Evolutionary conservation across 1,140 invertebrate genomes (phyloP).

Genomic region (Chironomus tepperi): DNA sequence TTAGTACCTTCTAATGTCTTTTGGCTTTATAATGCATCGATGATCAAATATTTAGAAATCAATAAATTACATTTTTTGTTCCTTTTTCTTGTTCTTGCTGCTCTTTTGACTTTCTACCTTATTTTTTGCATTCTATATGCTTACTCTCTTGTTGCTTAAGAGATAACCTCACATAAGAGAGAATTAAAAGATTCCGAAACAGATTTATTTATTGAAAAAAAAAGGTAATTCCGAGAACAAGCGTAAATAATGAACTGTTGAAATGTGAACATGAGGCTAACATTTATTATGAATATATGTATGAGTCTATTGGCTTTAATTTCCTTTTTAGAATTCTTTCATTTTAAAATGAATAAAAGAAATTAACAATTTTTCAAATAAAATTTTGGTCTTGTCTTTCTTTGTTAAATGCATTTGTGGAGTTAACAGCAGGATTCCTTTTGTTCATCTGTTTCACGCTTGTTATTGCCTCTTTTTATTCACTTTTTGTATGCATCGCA

Average conservation of each 20-base stretch:
- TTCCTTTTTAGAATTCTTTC: too few species aligned
- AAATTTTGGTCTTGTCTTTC: too few species aligned
- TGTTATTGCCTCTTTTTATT: not conserved
- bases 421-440: not conserved
- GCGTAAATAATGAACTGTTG: not conserved
- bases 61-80: conserved; percentile 5
- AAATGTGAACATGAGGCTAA: not conserved
- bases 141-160: too few species aligned
- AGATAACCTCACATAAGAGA: too few species aligned
- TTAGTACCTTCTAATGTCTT: not conserved
- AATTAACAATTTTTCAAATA: too few species aligned
- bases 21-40: not conserved
- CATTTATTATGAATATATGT: too few species aligned
- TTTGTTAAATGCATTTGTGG: not conserved
- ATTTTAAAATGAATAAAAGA: too few species aligned
- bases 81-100: not conserved
- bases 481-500: too few species aligned
- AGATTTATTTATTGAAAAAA: conserved; percentile 2
- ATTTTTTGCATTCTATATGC: not conserved
- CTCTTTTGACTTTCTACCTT: not conserved
- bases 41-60: conserved; percentile 22
- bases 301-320: too few species aligned
- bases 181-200: not conserved
- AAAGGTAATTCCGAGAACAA: not conserved
- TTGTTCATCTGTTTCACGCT: not conserved